Evolutionary conservation across 64 coral and sea anemone species (phyloP).

Genomic region (Pachyseris speciosa): DNA sequence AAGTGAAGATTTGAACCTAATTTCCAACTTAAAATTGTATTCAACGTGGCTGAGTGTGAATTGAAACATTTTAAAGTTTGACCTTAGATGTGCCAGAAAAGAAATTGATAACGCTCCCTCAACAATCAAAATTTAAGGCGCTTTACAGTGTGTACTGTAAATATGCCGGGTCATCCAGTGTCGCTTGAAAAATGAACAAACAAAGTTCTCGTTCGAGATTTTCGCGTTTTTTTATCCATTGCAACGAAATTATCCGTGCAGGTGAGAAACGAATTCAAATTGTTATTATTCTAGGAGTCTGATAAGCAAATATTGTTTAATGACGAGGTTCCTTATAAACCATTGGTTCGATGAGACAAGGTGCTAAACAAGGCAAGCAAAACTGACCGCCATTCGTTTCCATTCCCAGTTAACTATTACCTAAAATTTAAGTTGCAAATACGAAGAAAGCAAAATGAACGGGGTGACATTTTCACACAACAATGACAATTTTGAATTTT

Average conservation of each 20-base stretch:
- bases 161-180: too few species aligned
- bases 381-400: background rate
- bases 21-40: too few species aligned
- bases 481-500: background rate
- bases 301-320: constrained; percentile 9
- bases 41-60: too few species aligned
- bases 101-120: too few species aligned
- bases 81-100: too few species aligned
- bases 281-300: background rate
- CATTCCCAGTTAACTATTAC: background rate
- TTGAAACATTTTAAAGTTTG: too few species aligned
- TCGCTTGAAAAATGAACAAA: too few species aligned
- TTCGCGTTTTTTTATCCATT: too few species aligned
- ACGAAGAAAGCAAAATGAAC: background rate
- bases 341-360: background rate
- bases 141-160: too few species aligned
- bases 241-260: background rate
- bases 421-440: background rate
- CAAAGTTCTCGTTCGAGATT: too few species aligned
- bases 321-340: background rate
- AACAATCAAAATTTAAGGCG: too few species aligned
- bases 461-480: background rate
- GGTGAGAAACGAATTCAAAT: background rate
- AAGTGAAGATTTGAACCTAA: too few species aligned
- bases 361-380: constrained; percentile 3